Percentiles rank a stretch among this genome's conserved stretches.
Conservation (phyloP, 2,888 invertebrate genomes). For the Chrysomela aeneicollis region DNA sequence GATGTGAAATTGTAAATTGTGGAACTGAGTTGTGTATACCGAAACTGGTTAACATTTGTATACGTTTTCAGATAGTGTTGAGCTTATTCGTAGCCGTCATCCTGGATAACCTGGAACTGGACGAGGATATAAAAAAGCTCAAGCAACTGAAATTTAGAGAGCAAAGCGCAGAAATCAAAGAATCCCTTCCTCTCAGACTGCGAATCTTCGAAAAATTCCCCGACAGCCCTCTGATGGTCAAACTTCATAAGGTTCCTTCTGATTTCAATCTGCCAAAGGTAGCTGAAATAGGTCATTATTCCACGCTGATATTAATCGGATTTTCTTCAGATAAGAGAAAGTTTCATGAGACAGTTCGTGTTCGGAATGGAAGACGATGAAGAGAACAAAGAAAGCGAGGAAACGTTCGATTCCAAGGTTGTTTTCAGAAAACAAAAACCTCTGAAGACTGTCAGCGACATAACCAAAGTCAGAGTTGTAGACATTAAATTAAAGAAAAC, state of each 20-base stretch:
- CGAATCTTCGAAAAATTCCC: conserved; percentile 98
- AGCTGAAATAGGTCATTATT: too few species aligned
- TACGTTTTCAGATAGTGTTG: conserved; percentile 89
- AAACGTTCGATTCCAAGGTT: conserved; percentile 76
- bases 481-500: conserved; percentile 81
- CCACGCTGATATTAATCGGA: too few species aligned
- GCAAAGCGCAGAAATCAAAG: conserved; percentile 97
- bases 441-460: conserved; percentile 80
- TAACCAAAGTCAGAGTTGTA: conserved; percentile 83
- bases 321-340: conserved; percentile 81
- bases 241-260: conserved; percentile 91
- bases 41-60: background rate
- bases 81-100: conserved; percentile 99
- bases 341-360: conserved; percentile 98
- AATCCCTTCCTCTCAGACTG: conserved; percentile 93
- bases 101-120: conserved; percentile 97
- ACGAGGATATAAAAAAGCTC: conserved; percentile 98
- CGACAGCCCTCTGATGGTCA: conserved; percentile 98
- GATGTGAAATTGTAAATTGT: too few species aligned
- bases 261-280: conserved; percentile 91
- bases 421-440: conserved; percentile 86
- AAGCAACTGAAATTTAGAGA: conserved; percentile 97
- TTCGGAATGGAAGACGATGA: conserved; percentile 87
- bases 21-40: too few species aligned
- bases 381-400: conserved; percentile 67